phyloP scores from a whole-genome alignment of 30 jellyfish, hydroid and myxozoan genomes.

The Pelagia noctiluca region DNA sequence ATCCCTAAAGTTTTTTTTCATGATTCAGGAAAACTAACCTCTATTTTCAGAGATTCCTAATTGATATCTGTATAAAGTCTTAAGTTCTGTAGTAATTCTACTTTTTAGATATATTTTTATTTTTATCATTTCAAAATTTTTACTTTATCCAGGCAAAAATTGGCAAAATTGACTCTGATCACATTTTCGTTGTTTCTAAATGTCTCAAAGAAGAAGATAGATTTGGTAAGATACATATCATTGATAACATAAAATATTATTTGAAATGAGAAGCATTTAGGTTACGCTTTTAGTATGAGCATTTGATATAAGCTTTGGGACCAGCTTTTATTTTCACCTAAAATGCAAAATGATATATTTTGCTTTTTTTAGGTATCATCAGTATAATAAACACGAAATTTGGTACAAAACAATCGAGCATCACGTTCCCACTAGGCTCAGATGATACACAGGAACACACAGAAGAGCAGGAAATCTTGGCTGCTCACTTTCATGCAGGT shows the following conservation, averaged over 20 bases:
- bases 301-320: too few species aligned
- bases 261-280: too few species aligned
- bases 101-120: not conserved
- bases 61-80: not conserved
- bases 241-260: not conserved
- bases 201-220: constrained; percentile 30
- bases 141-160: constrained; percentile 49
- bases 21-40: not conserved
- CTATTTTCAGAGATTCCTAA: not conserved
- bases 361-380: constrained; percentile 43
- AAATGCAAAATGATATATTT: too few species aligned
- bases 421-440: constrained; percentile 24
- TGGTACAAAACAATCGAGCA: constrained; percentile 72
- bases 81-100: not conserved
- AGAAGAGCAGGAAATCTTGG: constrained; percentile 41
- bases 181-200: constrained; percentile 42
- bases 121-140: not conserved
- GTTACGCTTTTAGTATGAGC: too few species aligned
- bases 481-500: constrained; percentile 43
- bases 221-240: constrained; percentile 23
- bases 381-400: constrained; percentile 33
- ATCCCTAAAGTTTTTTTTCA: too few species aligned
- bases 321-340: too few species aligned
- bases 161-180: constrained; percentile 49
- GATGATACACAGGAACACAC: not conserved